phyloP scores from a whole-genome alignment of 2,797 vertebrate species.

The Yasuhikotakia modesta region DNA sequence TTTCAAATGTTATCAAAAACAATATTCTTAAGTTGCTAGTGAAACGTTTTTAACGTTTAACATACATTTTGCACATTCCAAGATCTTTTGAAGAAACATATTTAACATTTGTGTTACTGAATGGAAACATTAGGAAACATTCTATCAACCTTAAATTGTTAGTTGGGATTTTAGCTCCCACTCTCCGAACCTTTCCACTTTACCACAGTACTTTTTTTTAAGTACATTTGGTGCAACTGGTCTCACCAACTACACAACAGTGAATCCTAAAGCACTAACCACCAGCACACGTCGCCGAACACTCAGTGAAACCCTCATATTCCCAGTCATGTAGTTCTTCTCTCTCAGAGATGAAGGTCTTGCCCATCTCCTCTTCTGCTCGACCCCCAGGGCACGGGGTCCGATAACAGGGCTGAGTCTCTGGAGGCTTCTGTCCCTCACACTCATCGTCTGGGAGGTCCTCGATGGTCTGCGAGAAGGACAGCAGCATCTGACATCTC shows the following conservation, averaged over 20 bases:
- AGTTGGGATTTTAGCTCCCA: too few relatives aligned
- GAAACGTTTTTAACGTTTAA: too few relatives aligned
- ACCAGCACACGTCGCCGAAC: slow-evolving; percentile 91
- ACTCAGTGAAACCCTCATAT: slow-evolving; percentile 91
- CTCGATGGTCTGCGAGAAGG: slow-evolving; percentile 92
- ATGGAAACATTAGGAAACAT: too few relatives aligned
- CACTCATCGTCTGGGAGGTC: slow-evolving; percentile 92
- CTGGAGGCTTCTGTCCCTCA: slow-evolving; percentile 82
- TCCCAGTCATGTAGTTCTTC: slow-evolving; percentile 94
- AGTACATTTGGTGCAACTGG: too few relatives aligned
- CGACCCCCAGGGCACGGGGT: slow-evolving; percentile 80
- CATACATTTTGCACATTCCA: too few relatives aligned
- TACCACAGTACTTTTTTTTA: too few relatives aligned
- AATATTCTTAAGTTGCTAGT: too few relatives aligned
- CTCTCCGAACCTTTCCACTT: too few relatives aligned
- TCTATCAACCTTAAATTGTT: too few relatives aligned
- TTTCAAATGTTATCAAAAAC: too few relatives aligned
- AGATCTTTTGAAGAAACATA: too few relatives aligned
- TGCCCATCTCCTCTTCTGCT: slow-evolving; percentile 60
- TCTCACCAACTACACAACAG: not conserved
- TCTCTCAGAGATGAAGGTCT: slow-evolving; percentile 63
- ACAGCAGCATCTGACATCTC: slow-evolving; percentile 91
- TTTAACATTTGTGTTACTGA: too few relatives aligned
- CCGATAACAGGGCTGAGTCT: slow-evolving; percentile 83
- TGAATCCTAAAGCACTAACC: slow-evolving; percentile 73